These are phyloP conservation scores for Craseonycteris thonglongyai DNA, from an alignment of 2,113 vertebrate genomes.

Conservation along the genomic window DNA sequence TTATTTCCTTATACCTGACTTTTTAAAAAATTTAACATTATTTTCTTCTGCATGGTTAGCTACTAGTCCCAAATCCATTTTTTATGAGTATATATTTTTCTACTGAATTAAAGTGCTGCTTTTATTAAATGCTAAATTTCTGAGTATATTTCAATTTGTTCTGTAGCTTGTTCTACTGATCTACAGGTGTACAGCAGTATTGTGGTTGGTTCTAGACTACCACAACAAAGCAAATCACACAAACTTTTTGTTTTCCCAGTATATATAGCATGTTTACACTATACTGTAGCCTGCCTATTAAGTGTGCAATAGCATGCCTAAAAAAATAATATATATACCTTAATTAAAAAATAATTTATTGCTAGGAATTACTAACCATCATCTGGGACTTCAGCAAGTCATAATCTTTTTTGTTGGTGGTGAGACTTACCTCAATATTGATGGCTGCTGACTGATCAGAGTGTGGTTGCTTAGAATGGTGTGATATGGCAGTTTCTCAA, in stretches of 20 bases:
- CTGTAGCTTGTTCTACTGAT: neutral
- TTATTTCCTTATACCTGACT: neutral
- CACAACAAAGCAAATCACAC: neutral
- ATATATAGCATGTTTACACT: neutral
- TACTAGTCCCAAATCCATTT: neutral
- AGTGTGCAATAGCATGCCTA: neutral
- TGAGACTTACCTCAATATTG: neutral
- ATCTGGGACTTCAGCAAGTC: neutral
- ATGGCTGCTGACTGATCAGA: neutral
- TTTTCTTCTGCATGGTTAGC: neutral
- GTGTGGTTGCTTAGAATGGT: neutral
- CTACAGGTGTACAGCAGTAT: neutral
- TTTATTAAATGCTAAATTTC: neutral
- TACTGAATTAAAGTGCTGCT: neutral
- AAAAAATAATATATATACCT: neutral
- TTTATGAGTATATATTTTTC: neutral
- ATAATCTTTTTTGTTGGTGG: neutral
- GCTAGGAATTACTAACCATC: too few relatives aligned
- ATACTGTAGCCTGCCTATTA: neutral
- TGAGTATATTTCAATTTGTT: neutral
- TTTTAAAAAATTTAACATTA: neutral
- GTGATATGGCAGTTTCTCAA: neutral
- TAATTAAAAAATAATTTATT: neutral
- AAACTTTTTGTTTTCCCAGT: neutral
- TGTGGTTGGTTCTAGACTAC: neutral